Evolutionary conservation across 2,113 vertebrate species (phyloP), one percentile per base, ranked within the genome.

Genomic region (Equus przewalskii): DNA sequence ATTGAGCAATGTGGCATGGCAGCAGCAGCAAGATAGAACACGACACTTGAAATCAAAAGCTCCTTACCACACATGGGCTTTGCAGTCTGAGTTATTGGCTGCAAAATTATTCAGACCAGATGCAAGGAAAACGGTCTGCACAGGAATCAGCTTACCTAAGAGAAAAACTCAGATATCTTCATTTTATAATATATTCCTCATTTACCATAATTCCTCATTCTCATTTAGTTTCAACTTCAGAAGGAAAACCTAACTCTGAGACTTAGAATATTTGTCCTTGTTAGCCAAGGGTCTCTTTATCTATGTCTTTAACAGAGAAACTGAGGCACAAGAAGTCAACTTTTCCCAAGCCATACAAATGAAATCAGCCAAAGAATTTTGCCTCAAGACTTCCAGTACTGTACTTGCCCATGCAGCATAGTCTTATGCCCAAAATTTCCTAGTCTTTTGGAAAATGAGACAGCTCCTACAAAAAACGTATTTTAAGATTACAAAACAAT

Each of bases 381-480:
- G 12, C 22, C 69, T 90, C 26, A 21, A 73, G 36, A 69, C 41
- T 97, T 96, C 58, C 1, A 78, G 7, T 15, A 73, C n/a, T 96
- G 76, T 28, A 76, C 18, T 89, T 95, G 8, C 95, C 82, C n/a
- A 76, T 87, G 30, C 13, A 82, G 75, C 30, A 91, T 33, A 72
- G 30, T 83, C 51, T 58, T 41, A 83, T 60, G 69, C 3, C 10
- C 51, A 58, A 82, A 84, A 30, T 64, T 86, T 69, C 26, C 33
- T 41, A 88, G 33, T 26, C 49, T 85, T 94, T 75, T 70, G 67
- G 56, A 97, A 97, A 96, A 97, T 58, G 60, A 84, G 46, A 82
- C 76, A 13, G 1, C 51, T 51, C 19, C 73, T 30, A 46, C 4
- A n/a, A 49, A 41, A 82, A 84, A 84, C 7, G 2, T 26, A 56